Evolutionary conservation across 2,113 vertebrate species (phyloP), one percentile per base, ranked within the genome.

Genomic region (Clarias batrachus): DNA sequence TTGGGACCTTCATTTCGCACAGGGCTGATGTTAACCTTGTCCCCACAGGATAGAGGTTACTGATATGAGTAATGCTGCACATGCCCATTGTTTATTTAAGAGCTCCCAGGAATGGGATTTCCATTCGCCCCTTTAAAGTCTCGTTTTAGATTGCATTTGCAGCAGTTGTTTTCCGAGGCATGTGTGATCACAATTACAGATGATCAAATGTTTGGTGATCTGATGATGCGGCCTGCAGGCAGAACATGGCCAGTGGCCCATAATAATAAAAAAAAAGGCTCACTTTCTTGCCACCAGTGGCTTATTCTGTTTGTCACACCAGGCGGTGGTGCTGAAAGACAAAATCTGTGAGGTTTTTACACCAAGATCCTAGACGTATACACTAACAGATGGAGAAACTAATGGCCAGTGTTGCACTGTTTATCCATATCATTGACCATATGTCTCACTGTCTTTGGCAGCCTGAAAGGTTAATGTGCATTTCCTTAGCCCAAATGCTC

Each of bases 1-100:
- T 95, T 91, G 93, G 95, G 95, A 96, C 92, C 88, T 80, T 89
- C 91, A 88, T 89, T 93, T 94, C 85, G 86, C 82, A 79, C 81
- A 92, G 90, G 87, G 90, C 90, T 83, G 91, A 91, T 93, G 91
- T 92, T 94, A 94, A 95, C 95, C 93, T 94, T 93, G 93, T 91
- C 93, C 89, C 83, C 71, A 57, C 57, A 88, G 93, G 92, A 93
- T 91, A 90, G 91, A 91, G 94, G 91, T 89, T 90, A 87, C 90
- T 85, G 91, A 92, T 92, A 92, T 93, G 92, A 91, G 85, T 86
- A 89, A 92, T 92, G 89, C 91, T 86, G 86, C 91, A 93, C 90
- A 93, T 92, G 91, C 87, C 91, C 85, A 93, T 95, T 95, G 94
- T 96, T 95, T 94, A 91, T 94, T 94, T 92, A 92, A 89, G 91